Base-by-base conservation (phyloP, 2,797 vertebrate genomes). In the Centropyge bicolor region DNA sequence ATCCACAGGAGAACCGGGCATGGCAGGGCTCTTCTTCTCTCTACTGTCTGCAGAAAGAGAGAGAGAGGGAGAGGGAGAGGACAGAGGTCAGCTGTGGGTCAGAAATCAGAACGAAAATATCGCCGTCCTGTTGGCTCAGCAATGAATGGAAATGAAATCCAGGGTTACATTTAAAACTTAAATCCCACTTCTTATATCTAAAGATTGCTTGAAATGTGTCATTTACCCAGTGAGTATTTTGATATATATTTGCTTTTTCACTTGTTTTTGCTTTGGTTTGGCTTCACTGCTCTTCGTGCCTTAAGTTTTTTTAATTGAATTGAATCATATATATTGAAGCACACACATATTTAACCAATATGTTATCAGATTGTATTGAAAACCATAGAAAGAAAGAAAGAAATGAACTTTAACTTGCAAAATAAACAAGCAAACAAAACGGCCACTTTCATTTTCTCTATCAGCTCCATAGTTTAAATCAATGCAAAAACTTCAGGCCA, bases 1-100 rank as follows among this genome's bases (percentile, higher is more conserved):
- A 96, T 99, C 98, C 96, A 98, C 97, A 71, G 98, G 98, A 85
- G 98, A 99, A 92, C 98, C 98, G 89, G 98, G 98, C 98, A 99
- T 99, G 94, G 96, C 96, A 97, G 97, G 97, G 88, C 95, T 94
- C 94, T 96, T 98, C 96, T 97, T 99, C 95, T 97, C 98, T 96
- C 95, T 94, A 92, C 96, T 95, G 97, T 97, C 98, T 99, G 94
- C 55, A 83, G 65, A 72, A 19, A 36, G 40, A 52, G 48, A 55
- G 31, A 31, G 13, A 59, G 24, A n/a, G n/a, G n/a, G n/a, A 36
- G 40, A 52, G 48, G 51, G 31, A 31, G 13, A 59, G 24, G 59
- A 20, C 45, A 72, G 19, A 79, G 80, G 70, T 82, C 11, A 86
- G 40, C 17, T 41, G 40, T 12, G 46, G 68, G 64, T 88, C 70